Evolutionary conservation across 2,113 vertebrate species (phyloP).

Genomic region (Tamias sibiricus): DNA sequence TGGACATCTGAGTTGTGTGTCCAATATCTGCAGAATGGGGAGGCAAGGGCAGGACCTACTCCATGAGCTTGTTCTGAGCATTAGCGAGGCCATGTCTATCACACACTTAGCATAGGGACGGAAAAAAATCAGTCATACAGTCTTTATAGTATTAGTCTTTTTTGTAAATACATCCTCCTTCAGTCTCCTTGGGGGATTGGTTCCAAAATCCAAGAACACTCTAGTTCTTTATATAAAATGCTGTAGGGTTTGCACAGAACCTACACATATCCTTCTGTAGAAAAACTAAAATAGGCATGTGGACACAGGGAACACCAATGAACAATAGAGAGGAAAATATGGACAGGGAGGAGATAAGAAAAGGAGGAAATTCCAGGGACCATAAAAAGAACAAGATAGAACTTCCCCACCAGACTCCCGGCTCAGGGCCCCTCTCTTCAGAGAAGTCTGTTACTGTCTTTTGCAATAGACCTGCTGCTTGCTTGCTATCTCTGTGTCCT

Average conservation of each 20-base stretch:
- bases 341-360: no score
- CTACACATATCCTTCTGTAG: not conserved
- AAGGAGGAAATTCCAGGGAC: no score
- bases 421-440: no score
- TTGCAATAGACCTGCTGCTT: no score
- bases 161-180: not conserved
- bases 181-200: not conserved
- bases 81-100: not conserved
- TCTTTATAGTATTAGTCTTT: not conserved
- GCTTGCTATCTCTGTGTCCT: no score
- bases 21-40: not conserved
- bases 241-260: not conserved
- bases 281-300: not conserved
- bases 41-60: not conserved
- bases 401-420: no score
- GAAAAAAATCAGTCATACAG: not conserved
- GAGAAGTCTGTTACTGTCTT: no score
- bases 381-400: no score
- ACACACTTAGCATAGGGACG: not conserved
- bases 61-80: not conserved
- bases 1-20: not conserved
- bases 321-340: no score
- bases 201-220: not conserved
- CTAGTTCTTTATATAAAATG: not conserved
- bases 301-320: no score